Evolutionary conservation across 2,113 vertebrate genomes (phyloP).

Genomic region (Chaetodon trifascialis): DNA sequence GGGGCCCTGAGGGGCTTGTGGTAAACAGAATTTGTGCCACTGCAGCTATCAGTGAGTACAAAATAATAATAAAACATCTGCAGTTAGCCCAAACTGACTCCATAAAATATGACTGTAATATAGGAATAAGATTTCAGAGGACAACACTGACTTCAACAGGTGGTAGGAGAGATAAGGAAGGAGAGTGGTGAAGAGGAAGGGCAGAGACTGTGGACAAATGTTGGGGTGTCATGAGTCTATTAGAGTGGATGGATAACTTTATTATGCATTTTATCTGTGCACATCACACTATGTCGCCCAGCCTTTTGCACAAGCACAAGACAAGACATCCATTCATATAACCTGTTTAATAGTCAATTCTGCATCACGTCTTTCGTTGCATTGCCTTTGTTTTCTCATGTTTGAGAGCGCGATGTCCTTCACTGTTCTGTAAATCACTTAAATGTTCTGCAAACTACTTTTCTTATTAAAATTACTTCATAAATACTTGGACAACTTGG

Average conservation of each 20-base stretch:
- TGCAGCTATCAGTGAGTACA: constrained; percentile 40
- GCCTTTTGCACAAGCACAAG: neutral
- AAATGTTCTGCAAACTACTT: constrained; percentile 19
- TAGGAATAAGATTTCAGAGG: constrained; percentile 26
- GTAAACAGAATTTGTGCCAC: constrained; percentile 52
- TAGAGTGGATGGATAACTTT: constrained; percentile 4
- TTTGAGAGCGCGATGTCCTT: constrained; percentile 14
- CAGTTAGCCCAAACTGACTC: constrained; percentile 38
- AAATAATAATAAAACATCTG: constrained; percentile 64
- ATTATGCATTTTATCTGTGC: neutral
- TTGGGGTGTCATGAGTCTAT: neutral
- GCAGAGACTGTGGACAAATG: neutral
- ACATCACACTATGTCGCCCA: neutral
- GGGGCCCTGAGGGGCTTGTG: neutral
- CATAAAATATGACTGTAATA: constrained; percentile 39
- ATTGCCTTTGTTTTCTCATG: constrained; percentile 9
- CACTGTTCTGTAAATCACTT: constrained; percentile 39
- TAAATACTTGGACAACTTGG: constrained; percentile 47
- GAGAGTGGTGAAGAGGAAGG: constrained; percentile 19
- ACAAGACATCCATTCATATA: neutral
- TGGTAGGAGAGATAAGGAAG: constrained; percentile 29
- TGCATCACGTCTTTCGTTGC: neutral
- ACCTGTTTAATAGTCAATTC: constrained; percentile 1
- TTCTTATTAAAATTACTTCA: constrained; percentile 56
- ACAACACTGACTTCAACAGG: constrained; percentile 18